These are phyloP conservation scores for Aleiodes alternator DNA, from an alignment of 2,888 invertebrate genomes.

Conservation along the genomic window DNA sequence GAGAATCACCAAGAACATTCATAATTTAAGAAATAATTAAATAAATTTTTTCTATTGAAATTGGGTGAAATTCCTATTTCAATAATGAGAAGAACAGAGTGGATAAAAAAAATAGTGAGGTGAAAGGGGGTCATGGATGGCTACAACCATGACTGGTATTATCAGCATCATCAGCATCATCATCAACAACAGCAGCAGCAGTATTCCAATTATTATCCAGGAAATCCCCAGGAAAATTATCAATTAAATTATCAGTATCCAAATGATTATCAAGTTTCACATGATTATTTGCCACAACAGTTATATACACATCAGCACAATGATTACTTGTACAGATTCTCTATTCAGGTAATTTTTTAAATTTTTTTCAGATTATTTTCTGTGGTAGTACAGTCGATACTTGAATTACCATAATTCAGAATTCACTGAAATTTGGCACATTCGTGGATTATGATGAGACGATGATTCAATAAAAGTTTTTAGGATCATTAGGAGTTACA, in stretches of 20 bases:
- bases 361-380: neutral
- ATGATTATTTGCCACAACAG: slow-evolving; percentile 61
- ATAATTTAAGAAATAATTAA: no score
- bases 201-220: slow-evolving; percentile 58
- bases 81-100: slow-evolving; percentile 29
- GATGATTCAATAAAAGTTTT: no score
- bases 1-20: no score
- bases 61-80: neutral
- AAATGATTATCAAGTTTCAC: slow-evolving; percentile 51
- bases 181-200: slow-evolving; percentile 49
- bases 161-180: slow-evolving; percentile 60
- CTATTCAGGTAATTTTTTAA: slow-evolving; percentile 71
- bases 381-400: no score
- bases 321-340: slow-evolving; percentile 73
- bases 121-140: slow-evolving; percentile 65
- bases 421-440: no score
- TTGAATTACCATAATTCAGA: no score
- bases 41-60: neutral
- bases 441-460: no score
- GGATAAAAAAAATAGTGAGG: slow-evolving; percentile 8
- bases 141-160: slow-evolving; percentile 68
- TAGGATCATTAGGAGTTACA: no score
- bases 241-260: slow-evolving; percentile 53
- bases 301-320: slow-evolving; percentile 69
- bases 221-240: slow-evolving; percentile 57